These are phyloP conservation scores for Zele albiditarsus DNA, from an alignment of 2,888 invertebrate species.

Conservation along the genomic window DNA sequence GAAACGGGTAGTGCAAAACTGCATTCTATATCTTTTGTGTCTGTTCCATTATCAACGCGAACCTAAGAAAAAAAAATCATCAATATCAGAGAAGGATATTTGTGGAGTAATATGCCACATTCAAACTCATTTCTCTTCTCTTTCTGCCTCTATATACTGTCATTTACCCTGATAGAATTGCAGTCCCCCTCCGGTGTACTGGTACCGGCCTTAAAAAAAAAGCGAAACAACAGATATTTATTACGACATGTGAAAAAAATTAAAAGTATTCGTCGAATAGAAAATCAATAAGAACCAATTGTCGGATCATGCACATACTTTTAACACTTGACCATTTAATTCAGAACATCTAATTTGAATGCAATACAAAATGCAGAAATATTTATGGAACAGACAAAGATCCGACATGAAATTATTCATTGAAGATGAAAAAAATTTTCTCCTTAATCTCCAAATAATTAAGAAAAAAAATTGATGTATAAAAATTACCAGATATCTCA, in stretches of 20 bases:
- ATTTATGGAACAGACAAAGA: neutral
- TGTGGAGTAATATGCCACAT: too few species aligned
- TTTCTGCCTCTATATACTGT: neutral
- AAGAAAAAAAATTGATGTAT: slow-evolving; percentile 29
- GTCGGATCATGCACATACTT: slow-evolving; percentile 27
- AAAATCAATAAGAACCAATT: neutral
- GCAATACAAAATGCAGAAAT: neutral
- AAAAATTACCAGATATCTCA: slow-evolving; percentile 44
- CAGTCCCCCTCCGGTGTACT: slow-evolving; percentile 34
- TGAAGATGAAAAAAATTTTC: neutral
- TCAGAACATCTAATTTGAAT: neutral
- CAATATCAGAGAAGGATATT: neutral
- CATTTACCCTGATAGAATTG: slow-evolving; percentile 42
- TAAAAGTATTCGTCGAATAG: neutral
- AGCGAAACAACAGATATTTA: neutral
- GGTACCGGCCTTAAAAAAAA: slow-evolving; percentile 36
- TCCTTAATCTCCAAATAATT: neutral
- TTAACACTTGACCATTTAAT: neutral
- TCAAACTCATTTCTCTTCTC: too few species aligned
- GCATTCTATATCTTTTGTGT: slow-evolving; percentile 46
- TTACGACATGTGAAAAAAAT: neutral
- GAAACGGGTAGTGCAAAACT: slow-evolving; percentile 38
- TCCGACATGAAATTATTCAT: neutral
- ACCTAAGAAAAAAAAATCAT: neutral
- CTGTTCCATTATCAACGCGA: slow-evolving; percentile 28